Evolutionary conservation across 2,113 vertebrate species (phyloP), one percentile per base, ranked within the genome.

Genomic region (Ranitomeya variabilis): DNA sequence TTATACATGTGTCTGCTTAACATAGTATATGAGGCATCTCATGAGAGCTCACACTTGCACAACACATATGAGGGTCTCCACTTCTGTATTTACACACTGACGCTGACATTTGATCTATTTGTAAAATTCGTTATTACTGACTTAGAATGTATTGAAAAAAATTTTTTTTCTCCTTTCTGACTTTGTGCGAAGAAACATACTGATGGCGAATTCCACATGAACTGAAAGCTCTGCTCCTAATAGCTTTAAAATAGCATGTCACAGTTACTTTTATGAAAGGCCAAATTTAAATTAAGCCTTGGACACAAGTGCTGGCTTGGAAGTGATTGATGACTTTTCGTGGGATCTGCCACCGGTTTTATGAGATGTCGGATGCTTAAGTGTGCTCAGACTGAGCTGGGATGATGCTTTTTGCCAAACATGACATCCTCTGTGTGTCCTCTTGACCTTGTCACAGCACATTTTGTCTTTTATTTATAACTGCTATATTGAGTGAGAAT

Each of bases 291-390:
- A 93, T 92, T 88, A 92, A 91, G 51, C 0, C 0, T 66, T 86
- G 86, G 80, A 85, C 84, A 87, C 69, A 86, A 90, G 87, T 31
- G 54, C 85, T 90, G 90, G 52, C 59, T 11, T 0, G 83, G 67
- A 91, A 51, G 51, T 86, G 91, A 88, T 59, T 88, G 91, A 90
- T 91, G 76, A 62, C 7, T 88, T 67, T 91, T 92, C 90, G 89
- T 87, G 55, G 88, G 78, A 74, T 90, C 83, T 86, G 89, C 86
- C 89, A 90, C 57, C 21, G 89, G 31, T 83, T 0, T 0, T 85
- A 89, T 90, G 74, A 80, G 88, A 57, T 54, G 90, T 89, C 90
- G 69, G 66, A 18, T 4, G 55, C 85, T 90, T 91, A 90, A 90
- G 85, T 88, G 78, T 86, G 90, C 86, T 89, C 83, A 62, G 86